phyloP scores from a whole-genome alignment of 2,113 vertebrate species.

The Nettapus auritus region DNA sequence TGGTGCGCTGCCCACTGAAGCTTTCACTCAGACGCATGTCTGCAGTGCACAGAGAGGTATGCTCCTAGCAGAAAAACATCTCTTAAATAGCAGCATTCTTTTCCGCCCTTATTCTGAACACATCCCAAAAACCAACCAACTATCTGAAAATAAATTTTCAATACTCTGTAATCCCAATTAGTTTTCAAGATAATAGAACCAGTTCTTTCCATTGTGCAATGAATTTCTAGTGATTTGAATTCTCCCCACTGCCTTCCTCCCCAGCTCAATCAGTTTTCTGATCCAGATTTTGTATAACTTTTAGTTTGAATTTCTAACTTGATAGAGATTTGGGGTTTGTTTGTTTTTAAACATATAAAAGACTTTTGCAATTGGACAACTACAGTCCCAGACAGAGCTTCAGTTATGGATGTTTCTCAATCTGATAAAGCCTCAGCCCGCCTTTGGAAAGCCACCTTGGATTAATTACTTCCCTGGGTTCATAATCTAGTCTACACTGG shows the following conservation, averaged over 20 bases:
- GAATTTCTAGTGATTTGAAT: background rate
- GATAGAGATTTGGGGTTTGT: too few species aligned
- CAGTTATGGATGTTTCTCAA: background rate
- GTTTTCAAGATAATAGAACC: background rate
- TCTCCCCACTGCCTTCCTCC: background rate
- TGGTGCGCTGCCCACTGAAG: background rate
- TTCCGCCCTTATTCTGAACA: background rate
- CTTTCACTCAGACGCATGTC: accelerated
- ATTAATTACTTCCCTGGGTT: background rate
- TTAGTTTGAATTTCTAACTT: background rate
- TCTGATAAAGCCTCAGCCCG: background rate
- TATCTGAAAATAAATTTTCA: background rate
- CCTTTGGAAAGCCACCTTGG: background rate
- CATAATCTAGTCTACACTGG: background rate
- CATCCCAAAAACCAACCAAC: background rate
- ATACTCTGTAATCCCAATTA: background rate
- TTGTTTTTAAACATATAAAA: background rate
- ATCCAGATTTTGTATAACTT: background rate
- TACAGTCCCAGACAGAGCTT: background rate
- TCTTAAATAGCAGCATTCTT: background rate
- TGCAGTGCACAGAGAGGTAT: background rate
- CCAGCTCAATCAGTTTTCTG: background rate
- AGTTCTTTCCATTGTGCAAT: background rate
- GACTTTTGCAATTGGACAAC: background rate
- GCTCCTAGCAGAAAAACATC: background rate